Base-by-base conservation (phyloP, 2,888 invertebrate genomes). In the Eudasyphora cyanicolor region DNA sequence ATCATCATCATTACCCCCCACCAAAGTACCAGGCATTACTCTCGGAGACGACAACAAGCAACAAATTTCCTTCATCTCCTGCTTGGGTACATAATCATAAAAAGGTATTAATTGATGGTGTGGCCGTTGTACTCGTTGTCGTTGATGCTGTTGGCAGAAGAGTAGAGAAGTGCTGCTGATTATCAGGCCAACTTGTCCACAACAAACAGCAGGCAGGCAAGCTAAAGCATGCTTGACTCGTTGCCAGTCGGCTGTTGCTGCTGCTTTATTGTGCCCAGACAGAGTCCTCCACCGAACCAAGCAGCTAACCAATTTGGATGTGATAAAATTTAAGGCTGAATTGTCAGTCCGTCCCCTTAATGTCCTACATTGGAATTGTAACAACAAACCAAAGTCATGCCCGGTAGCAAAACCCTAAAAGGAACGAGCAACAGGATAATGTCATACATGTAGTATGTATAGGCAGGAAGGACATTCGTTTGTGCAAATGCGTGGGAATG, bases 401-500 rank as follows among this genome's bases (percentile, higher is more conserved):
- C 8, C 60, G 29, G 64, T 67, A 67, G 38, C 38, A 21, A 21
- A 24, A n/a, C 60, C 54, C n/a, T n/a, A n/a, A n/a, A n/a, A n/a
- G n/a, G n/a, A 21, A 54, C 67, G 62, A 57, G 73, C 73, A 73
- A 60, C 78, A 84, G 84, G 84, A 84, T 84, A 84, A 84, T 78
- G 42, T 49, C 57, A 60, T 84, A 75, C 57, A n/a, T n/a, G n/a
- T n/a, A n/a, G n/a, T n/a, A n/a, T n/a, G n/a, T n/a, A 51, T 17
- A 17, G n/a, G 54, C 6, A 21, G 54, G 54, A 21, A 21, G 54
- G 54, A 76, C 76, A 67, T 70, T 67, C 5, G 51, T 75, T 69
- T 29, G 75, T 57, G 32, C 76, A 54, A 82, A 86, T 87, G 89
- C 88, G 90, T 90, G 90, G 89, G 90, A 90, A 90, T 90, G 86